Percentiles rank a stretch among this genome's conserved stretches.
Conservation (phyloP, 2,888 invertebrate species). For the Furcula furcula region DNA sequence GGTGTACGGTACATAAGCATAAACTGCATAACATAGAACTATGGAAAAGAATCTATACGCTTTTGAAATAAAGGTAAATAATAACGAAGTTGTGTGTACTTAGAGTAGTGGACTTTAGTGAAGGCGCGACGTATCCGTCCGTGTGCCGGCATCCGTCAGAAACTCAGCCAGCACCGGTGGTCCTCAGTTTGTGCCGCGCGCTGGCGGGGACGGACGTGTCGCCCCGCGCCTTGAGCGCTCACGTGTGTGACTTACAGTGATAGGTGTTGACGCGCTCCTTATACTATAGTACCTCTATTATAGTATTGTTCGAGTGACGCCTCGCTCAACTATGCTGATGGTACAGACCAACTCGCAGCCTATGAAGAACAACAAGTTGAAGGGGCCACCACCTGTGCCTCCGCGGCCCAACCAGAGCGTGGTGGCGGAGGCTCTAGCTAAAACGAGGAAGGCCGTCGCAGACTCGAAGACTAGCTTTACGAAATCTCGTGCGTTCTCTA, state of each 20-base stretch:
- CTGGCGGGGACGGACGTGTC: slow-evolving; percentile 57
- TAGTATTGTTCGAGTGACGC: slow-evolving; percentile 76
- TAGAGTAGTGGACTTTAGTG: slow-evolving; percentile 13
- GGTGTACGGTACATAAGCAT: slow-evolving; percentile 24
- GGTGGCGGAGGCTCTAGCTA: slow-evolving; percentile 87
- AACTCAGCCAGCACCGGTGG: slow-evolving; percentile 21
- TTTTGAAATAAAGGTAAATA: slow-evolving; percentile 18
- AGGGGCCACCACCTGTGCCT: slow-evolving; percentile 90
- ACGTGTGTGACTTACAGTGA: slow-evolving; percentile 58
- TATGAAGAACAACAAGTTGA: slow-evolving; percentile 72
- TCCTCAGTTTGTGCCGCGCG: slow-evolving; percentile 60
- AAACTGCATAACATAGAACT: slow-evolving; percentile 27
- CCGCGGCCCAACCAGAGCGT: slow-evolving; percentile 89
- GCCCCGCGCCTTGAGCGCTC: slow-evolving; percentile 45
- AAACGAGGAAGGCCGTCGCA: slow-evolving; percentile 80
- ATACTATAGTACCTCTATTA: slow-evolving; percentile 72
- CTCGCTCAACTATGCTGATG: slow-evolving; percentile 73
- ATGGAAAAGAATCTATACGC: slow-evolving; percentile 25
- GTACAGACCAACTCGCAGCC: slow-evolving; percentile 81
- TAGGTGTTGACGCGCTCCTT: slow-evolving; percentile 68
- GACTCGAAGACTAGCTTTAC: slow-evolving; percentile 70
- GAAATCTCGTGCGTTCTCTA: slow-evolving; percentile 63
- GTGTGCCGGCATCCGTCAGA: slow-evolving; percentile 20
- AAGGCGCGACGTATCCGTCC: slow-evolving; percentile 17
- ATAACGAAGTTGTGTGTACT: slow-evolving; percentile 12